Evolutionary conservation across 2,888 invertebrate genomes (phyloP).

Genomic region (Troides oblongomaculatus): DNA sequence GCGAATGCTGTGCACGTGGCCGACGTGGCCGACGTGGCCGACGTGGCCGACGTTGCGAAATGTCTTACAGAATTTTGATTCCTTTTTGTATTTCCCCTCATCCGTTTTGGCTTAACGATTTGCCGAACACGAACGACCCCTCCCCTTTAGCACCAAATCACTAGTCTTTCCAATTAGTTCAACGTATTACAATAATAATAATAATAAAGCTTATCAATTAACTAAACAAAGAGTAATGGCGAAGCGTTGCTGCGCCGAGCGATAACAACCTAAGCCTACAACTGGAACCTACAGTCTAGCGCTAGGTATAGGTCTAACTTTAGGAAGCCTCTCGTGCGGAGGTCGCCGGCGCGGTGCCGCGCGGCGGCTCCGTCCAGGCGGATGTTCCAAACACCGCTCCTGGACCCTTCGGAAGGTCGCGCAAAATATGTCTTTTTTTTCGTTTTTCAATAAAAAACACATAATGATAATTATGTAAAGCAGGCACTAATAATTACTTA

Average conservation of each 20-base stretch:
- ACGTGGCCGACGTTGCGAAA: constrained; percentile 40
- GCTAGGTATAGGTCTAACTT: constrained; percentile 58
- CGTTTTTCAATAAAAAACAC: constrained; percentile 51
- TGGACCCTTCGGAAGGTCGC: constrained; percentile 55
- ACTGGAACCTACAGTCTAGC: constrained; percentile 52
- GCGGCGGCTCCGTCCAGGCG: constrained; percentile 34
- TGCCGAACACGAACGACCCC: constrained; percentile 58
- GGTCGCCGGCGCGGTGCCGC: constrained; percentile 49
- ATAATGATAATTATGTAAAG: constrained; percentile 66
- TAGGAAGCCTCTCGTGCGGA: constrained; percentile 73
- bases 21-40: too few species aligned
- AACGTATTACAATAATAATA: constrained; percentile 49
- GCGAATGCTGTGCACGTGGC: constrained; percentile 34
- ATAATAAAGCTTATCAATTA: constrained; percentile 74
- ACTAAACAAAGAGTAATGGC: constrained; percentile 72
- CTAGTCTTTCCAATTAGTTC: constrained; percentile 77
- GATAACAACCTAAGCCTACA: constrained; percentile 77
- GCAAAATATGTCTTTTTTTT: constrained; percentile 75
- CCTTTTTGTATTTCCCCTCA: constrained; percentile 42
- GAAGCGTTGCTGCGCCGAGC: constrained; percentile 77
- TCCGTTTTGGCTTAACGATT: constrained; percentile 45
- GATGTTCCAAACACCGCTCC: constrained; percentile 66
- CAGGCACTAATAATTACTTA: constrained; percentile 78
- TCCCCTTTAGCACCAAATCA: constrained; percentile 78
- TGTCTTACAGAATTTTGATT: constrained; percentile 50